Evolutionary conservation across 1,140 invertebrate species (phyloP).

Genomic region (Diachasma alloeum): DNA sequence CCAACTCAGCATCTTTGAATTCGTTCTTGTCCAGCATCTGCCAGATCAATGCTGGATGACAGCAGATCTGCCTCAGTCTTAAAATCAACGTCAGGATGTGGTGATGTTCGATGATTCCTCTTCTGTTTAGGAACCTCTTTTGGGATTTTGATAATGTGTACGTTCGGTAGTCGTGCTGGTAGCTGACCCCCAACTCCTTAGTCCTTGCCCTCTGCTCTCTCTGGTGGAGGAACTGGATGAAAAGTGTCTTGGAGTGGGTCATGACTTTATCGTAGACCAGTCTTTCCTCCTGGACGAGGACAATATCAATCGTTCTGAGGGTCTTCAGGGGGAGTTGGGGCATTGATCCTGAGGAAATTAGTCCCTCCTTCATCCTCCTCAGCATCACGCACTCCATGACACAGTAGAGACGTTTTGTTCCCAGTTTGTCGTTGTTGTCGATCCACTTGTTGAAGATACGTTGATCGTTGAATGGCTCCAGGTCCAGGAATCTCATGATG

Average conservation of each 20-base stretch:
- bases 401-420: constrained; percentile 77
- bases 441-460: constrained; percentile 72
- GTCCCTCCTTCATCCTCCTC: constrained; percentile 83
- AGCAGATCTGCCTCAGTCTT: constrained; percentile 87
- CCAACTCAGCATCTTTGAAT: constrained; percentile 41
- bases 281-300: constrained; percentile 76
- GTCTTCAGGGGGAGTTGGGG: constrained; percentile 72
- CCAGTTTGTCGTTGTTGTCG: constrained; percentile 76
- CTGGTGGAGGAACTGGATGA: constrained; percentile 79
- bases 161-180: neutral
- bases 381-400: constrained; percentile 85
- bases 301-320: constrained; percentile 67
- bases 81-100: constrained; percentile 84
- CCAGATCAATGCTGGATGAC: constrained; percentile 84
- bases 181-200: constrained; percentile 39
- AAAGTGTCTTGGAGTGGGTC: constrained; percentile 76
- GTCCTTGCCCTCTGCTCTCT: constrained; percentile 72
- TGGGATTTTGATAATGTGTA: constrained; percentile 34
- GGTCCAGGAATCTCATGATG: constrained; percentile 85
- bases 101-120: constrained; percentile 68
- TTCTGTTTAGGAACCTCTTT: constrained; percentile 44
- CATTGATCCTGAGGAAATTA: constrained; percentile 70
- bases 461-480: constrained; percentile 87
- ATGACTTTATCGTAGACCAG: constrained; percentile 81
- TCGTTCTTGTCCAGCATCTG: constrained; percentile 71